A percentile compares a stretch with the other conserved stretches of the same genome.
Evolutionary conservation across 2,113 vertebrate species (phyloP).

Genomic region (Sphaerodactylus townsendi): DNA sequence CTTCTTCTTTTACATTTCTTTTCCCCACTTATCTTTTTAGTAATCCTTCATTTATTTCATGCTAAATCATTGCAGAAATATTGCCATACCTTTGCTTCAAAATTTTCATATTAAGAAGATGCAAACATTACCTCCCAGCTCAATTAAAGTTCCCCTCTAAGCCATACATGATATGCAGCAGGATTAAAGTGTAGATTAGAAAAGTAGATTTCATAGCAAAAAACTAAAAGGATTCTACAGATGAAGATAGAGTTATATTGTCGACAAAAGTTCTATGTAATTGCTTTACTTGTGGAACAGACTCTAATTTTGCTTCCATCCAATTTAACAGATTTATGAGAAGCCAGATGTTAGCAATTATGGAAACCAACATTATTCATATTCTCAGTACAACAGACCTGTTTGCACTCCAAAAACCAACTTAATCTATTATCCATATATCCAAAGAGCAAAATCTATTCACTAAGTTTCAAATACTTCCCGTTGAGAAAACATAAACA

Average conservation of each 20-base stretch:
- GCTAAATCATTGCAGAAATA: slow-evolving; percentile 19
- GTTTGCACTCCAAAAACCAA: slow-evolving; percentile 74
- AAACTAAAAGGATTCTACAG: slow-evolving; percentile 66
- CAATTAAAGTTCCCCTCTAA: slow-evolving; percentile 9
- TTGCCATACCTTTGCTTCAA: slow-evolving; percentile 1
- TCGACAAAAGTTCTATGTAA: slow-evolving; percentile 71
- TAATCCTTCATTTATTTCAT: neutral
- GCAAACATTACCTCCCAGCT: neutral
- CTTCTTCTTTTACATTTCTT: neutral
- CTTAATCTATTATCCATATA: slow-evolving; percentile 66
- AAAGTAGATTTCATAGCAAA: slow-evolving; percentile 32
- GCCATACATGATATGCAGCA: neutral
- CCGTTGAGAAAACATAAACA: slow-evolving; percentile 59
- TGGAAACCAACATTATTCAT: slow-evolving; percentile 76
- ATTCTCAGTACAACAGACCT: slow-evolving; percentile 72
- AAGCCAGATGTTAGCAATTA: slow-evolving; percentile 85
- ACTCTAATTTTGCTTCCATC: slow-evolving; percentile 75
- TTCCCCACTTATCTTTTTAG: slow-evolving; percentile 3
- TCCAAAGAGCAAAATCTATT: slow-evolving; percentile 67
- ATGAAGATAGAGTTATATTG: slow-evolving; percentile 63
- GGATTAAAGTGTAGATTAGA: slow-evolving; percentile 38
- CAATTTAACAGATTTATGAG: slow-evolving; percentile 82
- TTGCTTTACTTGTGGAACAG: slow-evolving; percentile 76
- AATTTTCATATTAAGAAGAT: slow-evolving; percentile 18
- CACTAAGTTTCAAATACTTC: slow-evolving; percentile 50